Evolutionary conservation across 2,113 vertebrate species (phyloP).

Genomic region (Stigmatopora nigra): DNA sequence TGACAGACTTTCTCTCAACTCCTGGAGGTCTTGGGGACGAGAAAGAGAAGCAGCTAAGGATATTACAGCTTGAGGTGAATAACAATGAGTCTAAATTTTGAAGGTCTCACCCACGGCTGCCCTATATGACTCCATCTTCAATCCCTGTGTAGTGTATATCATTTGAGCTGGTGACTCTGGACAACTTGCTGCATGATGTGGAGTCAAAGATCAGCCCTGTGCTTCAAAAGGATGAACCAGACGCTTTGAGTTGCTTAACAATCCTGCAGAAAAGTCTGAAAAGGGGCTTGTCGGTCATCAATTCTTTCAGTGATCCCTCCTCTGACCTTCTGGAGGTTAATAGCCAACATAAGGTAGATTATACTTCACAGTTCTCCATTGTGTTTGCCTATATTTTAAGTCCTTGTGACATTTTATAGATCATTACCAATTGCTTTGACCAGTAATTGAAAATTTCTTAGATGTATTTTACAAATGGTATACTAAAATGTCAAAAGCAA

Average conservation of each 20-base stretch:
- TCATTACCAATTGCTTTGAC: not conserved
- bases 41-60: slow-evolving; percentile 61
- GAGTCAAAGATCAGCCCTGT: slow-evolving; percentile 47
- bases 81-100: not conserved
- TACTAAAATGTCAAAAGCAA: not conserved
- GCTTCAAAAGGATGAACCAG: slow-evolving; percentile 34
- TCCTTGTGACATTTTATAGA: not conserved
- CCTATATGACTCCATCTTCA: not conserved
- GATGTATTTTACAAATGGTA: too few species aligned
- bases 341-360: slow-evolving; percentile 66
- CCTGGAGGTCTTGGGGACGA: slow-evolving; percentile 36
- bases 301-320: slow-evolving; percentile 61
- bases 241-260: slow-evolving; percentile 65
- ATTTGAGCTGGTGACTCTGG: slow-evolving; percentile 54
- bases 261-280: slow-evolving; percentile 65
- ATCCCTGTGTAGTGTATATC: slow-evolving; percentile 40
- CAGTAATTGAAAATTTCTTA: not conserved
- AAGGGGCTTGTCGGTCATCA: slow-evolving; percentile 48
- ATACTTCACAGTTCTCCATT: not conserved
- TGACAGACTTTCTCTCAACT: slow-evolving; percentile 62
- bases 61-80: slow-evolving; percentile 71
- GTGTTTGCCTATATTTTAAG: not conserved
- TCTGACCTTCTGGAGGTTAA: slow-evolving; percentile 61
- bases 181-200: slow-evolving; percentile 68
- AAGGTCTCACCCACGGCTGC: not conserved